Evolutionary conservation across 2,113 vertebrate genomes (phyloP).

Genomic region (Murina feae): DNA sequence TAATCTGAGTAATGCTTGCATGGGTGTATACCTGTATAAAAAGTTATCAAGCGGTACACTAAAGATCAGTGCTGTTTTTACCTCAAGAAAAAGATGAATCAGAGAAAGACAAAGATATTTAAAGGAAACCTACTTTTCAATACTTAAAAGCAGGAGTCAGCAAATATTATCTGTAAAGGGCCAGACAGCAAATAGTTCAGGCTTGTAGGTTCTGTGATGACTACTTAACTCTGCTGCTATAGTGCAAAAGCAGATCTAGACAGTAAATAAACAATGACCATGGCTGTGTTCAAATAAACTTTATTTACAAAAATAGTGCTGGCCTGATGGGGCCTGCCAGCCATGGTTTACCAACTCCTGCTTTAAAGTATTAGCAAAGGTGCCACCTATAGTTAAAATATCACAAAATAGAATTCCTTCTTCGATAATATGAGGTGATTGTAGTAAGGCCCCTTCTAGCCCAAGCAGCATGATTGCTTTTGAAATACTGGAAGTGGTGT

Average conservation of each 20-base stretch:
- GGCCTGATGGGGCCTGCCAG: not conserved
- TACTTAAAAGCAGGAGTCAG: not conserved
- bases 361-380: not conserved
- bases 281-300: not conserved
- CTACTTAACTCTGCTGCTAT: not conserved
- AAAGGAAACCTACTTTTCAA: not conserved
- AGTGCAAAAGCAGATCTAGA: not conserved
- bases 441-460: not conserved
- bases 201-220: not conserved
- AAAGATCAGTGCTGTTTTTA: not conserved
- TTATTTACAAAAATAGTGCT: not conserved
- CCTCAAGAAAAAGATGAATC: not conserved
- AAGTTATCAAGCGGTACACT: not conserved
- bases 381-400: not conserved
- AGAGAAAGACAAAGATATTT: not conserved
- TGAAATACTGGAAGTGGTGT: not conserved
- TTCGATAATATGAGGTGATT: not conserved
- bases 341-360: not conserved
- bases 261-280: not conserved
- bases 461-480: not conserved
- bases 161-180: not conserved
- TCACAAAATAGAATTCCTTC: not conserved
- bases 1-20: not conserved
- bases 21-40: not conserved
- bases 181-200: not conserved